Conservation (phyloP, 2,113 vertebrate genomes). For the Struthidea cinerea region DNA sequence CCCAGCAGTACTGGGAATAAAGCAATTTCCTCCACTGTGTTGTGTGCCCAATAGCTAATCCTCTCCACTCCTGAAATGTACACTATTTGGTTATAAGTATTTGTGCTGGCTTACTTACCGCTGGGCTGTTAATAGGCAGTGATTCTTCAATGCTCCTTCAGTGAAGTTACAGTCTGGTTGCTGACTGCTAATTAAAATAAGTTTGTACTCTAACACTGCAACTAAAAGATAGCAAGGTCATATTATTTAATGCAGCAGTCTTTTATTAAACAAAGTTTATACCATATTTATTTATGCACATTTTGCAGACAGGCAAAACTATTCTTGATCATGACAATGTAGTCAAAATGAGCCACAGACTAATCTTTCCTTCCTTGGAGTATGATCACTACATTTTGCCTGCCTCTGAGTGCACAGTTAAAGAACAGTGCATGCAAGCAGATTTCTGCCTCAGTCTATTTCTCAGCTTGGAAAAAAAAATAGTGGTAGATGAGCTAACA, state of each 20-base stretch:
- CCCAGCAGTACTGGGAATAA: conserved; percentile 87
- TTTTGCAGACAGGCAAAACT: conserved; percentile 38
- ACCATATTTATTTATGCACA: background rate
- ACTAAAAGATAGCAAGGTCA: conserved; percentile 80
- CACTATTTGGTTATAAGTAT: conserved; percentile 88
- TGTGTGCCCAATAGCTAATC: conserved; percentile 88
- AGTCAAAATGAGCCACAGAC: conserved; percentile 32
- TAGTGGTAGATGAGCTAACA: background rate
- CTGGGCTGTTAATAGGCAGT: conserved; percentile 87
- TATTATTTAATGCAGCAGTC: conserved; percentile 71
- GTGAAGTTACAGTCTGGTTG: conserved; percentile 84
- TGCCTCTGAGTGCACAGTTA: background rate
- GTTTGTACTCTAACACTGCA: conserved; percentile 77
- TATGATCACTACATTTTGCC: background rate
- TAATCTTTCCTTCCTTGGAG: conserved; percentile 3
- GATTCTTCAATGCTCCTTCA: conserved; percentile 85
- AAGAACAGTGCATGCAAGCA: background rate
- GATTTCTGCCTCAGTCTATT: background rate
- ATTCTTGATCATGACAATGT: conserved; percentile 39
- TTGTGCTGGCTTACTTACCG: conserved; percentile 84
- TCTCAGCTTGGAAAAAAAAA: background rate
- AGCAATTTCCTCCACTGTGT: conserved; percentile 87
- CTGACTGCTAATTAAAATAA: conserved; percentile 87
- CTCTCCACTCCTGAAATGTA: conserved; percentile 84
- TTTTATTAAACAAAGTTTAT: conserved; percentile 71